Percentiles rank a stretch among this genome's conserved stretches.
Conservation (phyloP, 2,113 vertebrate genomes). For the Apodemus speciosus region DNA sequence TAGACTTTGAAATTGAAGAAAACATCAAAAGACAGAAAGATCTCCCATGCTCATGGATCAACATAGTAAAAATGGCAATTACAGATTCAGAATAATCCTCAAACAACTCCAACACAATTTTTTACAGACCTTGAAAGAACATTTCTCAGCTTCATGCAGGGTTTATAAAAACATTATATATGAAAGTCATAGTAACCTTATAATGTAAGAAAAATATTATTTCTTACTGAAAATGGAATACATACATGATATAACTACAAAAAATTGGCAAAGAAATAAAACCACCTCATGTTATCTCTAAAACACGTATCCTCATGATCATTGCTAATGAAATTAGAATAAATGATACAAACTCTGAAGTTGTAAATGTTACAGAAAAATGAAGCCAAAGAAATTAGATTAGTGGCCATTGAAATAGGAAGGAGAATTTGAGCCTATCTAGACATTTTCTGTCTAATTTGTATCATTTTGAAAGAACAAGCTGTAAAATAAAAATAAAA, state of each 20-base stretch:
- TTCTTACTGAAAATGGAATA: constrained; percentile 18
- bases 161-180: neutral
- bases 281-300: neutral
- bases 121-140: neutral
- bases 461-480: constrained; percentile 32
- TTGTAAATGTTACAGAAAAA: constrained; percentile 68
- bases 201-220: neutral
- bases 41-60: neutral
- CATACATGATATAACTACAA: neutral
- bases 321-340: constrained; percentile 61
- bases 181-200: neutral
- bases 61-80: neutral
- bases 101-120: neutral
- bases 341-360: constrained; percentile 45
- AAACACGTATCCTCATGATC: constrained; percentile 6
- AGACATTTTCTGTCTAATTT: constrained; percentile 65
- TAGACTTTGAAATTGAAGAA: neutral
- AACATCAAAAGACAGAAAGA: neutral
- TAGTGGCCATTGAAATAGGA: constrained; percentile 17
- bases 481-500: constrained; percentile 61
- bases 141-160: neutral
- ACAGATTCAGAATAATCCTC: neutral
- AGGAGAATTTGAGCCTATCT: constrained; percentile 49
- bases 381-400: constrained; percentile 63
- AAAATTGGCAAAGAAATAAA: neutral